A percentile compares a stretch with the other conserved stretches of the same genome.
Evolutionary conservation across 1,140 invertebrate genomes (phyloP).

Genomic region (Drosophila murphyi): DNA sequence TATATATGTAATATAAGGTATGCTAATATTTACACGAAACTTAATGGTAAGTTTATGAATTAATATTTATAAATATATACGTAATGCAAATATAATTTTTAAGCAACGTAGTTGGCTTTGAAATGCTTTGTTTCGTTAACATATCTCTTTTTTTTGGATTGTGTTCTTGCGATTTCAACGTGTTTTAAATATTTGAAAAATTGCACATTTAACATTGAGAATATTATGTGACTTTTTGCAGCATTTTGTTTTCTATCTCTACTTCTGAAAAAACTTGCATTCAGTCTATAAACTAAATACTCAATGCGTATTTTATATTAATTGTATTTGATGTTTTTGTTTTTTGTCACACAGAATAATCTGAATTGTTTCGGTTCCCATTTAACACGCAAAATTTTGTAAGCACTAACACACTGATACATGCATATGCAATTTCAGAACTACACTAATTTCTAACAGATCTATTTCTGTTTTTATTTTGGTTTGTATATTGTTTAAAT

Average conservation of each 20-base stretch:
- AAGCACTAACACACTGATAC: slow-evolving; percentile 34
- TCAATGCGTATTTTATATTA: slow-evolving; percentile 11
- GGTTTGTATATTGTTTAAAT: slow-evolving; percentile 25
- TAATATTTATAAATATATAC: slow-evolving; percentile 6
- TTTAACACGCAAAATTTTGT: slow-evolving; percentile 26
- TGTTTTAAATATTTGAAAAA: slow-evolving; percentile 12
- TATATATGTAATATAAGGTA: slow-evolving; percentile 49
- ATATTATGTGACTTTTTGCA: slow-evolving; percentile 18
- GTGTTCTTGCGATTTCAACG: slow-evolving; percentile 25
- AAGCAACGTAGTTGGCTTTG: slow-evolving; percentile 51
- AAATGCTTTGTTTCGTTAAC: slow-evolving; percentile 6
- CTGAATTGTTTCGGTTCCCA: slow-evolving; percentile 10
- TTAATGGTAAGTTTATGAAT: slow-evolving; percentile 37
- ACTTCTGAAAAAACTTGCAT: slow-evolving; percentile 26
- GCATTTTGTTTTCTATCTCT: slow-evolving; percentile 7
- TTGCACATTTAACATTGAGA: slow-evolving; percentile 42
- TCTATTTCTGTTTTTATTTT: slow-evolving; percentile 43
- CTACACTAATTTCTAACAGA: slow-evolving; percentile 71
- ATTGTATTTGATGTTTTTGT: slow-evolving; percentile 30
- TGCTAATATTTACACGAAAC: slow-evolving; percentile 69
- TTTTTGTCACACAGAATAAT: slow-evolving; percentile 32
- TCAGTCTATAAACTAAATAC: slow-evolving; percentile 72
- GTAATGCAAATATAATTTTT: slow-evolving; percentile 50
- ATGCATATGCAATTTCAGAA: slow-evolving; percentile 49
- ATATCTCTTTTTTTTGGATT: slow-evolving; percentile 16